A percentile compares a stretch with the other conserved stretches of the same genome.
phyloP scores from a whole-genome alignment of 2,113 vertebrate genomes.

The Eclectus roratus region DNA sequence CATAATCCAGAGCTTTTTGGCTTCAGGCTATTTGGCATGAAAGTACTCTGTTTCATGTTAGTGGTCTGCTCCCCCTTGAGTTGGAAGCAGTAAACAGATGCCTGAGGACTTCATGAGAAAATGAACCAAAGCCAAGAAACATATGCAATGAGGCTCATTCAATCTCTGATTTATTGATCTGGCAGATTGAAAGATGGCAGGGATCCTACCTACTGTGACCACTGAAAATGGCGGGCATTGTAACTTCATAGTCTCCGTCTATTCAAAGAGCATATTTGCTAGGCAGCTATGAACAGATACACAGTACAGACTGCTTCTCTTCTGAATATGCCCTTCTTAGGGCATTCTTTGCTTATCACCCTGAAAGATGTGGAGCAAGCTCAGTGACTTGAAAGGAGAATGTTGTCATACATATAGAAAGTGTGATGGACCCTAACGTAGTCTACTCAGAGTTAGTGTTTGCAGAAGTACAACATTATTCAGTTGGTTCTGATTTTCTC shows the following conservation, averaged over 20 bases:
- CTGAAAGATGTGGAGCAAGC: neutral
- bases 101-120: neutral
- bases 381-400: neutral
- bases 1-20: neutral
- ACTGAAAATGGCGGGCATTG: neutral
- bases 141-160: neutral
- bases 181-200: neutral
- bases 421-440: neutral
- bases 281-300: neutral
- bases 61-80: neutral
- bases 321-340: neutral
- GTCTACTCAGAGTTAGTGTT: neutral
- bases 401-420: neutral
- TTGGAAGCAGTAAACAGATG: conserved; percentile 28
- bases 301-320: neutral
- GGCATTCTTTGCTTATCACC: neutral
- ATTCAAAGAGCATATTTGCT: neutral
- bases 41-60: neutral
- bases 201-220: neutral
- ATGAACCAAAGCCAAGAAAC: neutral
- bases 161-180: conserved; percentile 20
- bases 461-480: neutral
- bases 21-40: neutral
- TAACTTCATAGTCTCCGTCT: neutral
- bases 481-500: neutral